phyloP scores from a whole-genome alignment of 2,797 vertebrate genomes.

The Ceyx erithaca region DNA sequence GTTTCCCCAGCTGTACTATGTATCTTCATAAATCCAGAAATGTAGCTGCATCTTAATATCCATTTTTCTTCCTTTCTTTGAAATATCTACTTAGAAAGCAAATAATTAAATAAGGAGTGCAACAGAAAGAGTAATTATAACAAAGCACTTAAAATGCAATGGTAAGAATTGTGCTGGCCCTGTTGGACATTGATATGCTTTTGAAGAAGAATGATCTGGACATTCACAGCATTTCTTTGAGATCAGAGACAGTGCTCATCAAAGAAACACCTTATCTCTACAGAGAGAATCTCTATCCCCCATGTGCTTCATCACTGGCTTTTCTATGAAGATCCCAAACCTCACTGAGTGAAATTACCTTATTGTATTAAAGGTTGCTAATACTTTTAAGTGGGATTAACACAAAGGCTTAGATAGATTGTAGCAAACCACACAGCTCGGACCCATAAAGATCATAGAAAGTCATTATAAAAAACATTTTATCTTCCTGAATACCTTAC shows the following conservation, averaged over 20 bases:
- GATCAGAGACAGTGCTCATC: conserved; percentile 33
- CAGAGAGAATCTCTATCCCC: neutral
- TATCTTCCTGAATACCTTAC: neutral
- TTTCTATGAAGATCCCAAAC: neutral
- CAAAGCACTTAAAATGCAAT: neutral
- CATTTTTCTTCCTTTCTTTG: conserved; percentile 41
- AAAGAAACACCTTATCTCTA: conserved; percentile 31
- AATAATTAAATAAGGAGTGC: conserved; percentile 32
- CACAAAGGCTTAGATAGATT: conserved; percentile 1
- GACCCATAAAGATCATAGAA: neutral
- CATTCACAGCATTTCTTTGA: neutral
- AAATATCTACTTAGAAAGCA: conserved; percentile 45
- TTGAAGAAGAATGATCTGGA: conserved; percentile 22
- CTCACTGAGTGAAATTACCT: neutral
- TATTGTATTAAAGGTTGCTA: neutral
- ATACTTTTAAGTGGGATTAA: neutral
- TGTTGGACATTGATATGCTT: conserved; percentile 49
- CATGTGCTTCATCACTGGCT: neutral
- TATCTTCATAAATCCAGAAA: conserved; percentile 48
- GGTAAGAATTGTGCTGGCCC: conserved; percentile 17
- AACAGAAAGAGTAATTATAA: conserved; percentile 57
- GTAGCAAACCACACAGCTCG: neutral
- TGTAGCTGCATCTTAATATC: neutral
- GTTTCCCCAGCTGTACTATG: conserved; percentile 2
- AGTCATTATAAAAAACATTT: neutral